A percentile compares a stretch with the other conserved stretches of the same genome.
phyloP scores from a whole-genome alignment of 2,888 invertebrate genomes.

The Epinotia bilunana region DNA sequence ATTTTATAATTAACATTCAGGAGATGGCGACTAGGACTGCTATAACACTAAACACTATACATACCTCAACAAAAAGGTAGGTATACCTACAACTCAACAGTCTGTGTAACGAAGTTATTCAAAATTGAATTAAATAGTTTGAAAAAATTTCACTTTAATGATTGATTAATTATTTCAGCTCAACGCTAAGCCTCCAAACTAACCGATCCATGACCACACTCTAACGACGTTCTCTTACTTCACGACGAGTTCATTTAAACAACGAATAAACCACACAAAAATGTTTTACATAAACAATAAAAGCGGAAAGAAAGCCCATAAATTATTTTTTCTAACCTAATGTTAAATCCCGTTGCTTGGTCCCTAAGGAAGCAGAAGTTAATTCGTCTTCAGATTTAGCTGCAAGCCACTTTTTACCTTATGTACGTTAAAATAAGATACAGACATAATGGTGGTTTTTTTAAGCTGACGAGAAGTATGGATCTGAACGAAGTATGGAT shows the following conservation, averaged over 20 bases:
- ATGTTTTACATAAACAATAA: constrained; percentile 37
- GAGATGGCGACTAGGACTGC: not conserved
- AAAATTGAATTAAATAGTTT: not conserved
- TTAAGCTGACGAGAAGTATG: constrained; percentile 11
- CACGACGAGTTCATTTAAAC: constrained; percentile 21
- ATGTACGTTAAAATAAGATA: constrained; percentile 13
- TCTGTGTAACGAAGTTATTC: not conserved
- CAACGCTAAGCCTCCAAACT: not conserved
- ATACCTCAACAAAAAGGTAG: no score
- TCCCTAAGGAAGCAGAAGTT: constrained; percentile 41
- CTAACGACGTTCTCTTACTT: not conserved
- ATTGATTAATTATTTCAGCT: not conserved
- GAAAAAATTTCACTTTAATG: not conserved
- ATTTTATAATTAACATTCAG: constrained; percentile 32
- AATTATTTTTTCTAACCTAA: constrained; percentile 44
- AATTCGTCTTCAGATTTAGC: constrained; percentile 29
- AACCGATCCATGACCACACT: not conserved
- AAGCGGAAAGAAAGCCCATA: constrained; percentile 36
- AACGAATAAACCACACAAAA: constrained; percentile 35
- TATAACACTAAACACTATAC: not conserved
- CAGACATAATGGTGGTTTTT: not conserved
- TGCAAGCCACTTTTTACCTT: constrained; percentile 22
- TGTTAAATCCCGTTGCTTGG: constrained; percentile 42
- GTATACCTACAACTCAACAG: not conserved
- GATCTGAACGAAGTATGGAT: constrained; percentile 10